Evolutionary conservation across 2,888 invertebrate genomes (phyloP), one percentile per base, ranked within the genome.

Genomic region (Pyralis farinalis): DNA sequence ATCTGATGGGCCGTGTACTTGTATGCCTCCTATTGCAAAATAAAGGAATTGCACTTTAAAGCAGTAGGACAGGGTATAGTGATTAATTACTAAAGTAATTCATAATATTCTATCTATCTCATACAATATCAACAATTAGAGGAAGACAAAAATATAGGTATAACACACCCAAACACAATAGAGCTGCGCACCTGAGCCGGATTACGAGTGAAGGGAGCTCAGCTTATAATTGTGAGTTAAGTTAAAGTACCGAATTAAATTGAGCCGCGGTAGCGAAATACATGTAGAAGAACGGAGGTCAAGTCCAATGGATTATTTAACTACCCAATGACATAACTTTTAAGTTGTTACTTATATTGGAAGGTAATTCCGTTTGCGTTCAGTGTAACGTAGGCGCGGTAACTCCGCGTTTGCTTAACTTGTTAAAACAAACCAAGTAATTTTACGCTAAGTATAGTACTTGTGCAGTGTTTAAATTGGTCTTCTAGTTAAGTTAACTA

Each of bases 351-450:
- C 68, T 69, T 75, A 77, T 69, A 60, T 55, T 53, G 69, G 69
- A 72, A 74, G 77, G 71, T 59, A 72, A 66, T 39, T 0, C 7
- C 41, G 16, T 35, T 21, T 30, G 27, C 43, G 41, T 34, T 53
- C 73, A 79, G 81, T 82, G 2, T 41, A 47, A 31, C 44, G 68
- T 71, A 69, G 68, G 51, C 76, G 76, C 79, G 65, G 64, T 52
- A 45, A 3, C 9, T 58, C 55, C 55, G 75, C 71, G 76, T 71
- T 73, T 73, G 76, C 72, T 12, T 32, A 22, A 25, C n/a, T 25
- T 32, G 31, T 37, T 38, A 55, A 53, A 64, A 53, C 58, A 53
- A 55, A 55, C 58, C 72, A 69, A 74, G 72, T 73, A 77, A 73
- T 59, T 71, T 71, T 68, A 70, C 69, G 58, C 51, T 51, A 7